A percentile compares a stretch with the other conserved stretches of the same genome.
Conservation (phyloP, 2,113 vertebrate genomes). For the Vulpes lagopus region DNA sequence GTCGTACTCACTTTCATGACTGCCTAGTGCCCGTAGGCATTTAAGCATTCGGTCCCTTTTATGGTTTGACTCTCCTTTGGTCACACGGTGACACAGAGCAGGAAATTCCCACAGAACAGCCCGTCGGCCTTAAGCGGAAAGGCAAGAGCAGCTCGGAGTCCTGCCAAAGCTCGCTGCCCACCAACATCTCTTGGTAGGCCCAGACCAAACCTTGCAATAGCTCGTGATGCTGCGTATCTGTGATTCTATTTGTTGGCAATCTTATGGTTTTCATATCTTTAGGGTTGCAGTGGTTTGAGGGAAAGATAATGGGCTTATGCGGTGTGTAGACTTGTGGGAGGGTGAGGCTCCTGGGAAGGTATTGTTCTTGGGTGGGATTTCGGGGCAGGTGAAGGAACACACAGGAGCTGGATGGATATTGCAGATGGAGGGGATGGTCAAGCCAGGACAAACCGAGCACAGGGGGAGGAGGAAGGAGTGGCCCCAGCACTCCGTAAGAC, state of each 20-base stretch:
- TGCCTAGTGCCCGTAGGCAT: not conserved
- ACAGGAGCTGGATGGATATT: not conserved
- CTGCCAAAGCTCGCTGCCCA: accelerated
- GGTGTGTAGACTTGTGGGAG: not conserved
- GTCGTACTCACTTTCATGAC: not conserved
- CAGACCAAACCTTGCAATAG: no score
- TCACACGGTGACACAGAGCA: not conserved
- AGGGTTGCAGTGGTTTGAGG: not conserved
- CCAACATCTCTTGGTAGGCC: accelerated
- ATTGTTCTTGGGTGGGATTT: not conserved
- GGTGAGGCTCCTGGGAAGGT: not conserved
- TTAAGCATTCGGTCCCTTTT: not conserved
- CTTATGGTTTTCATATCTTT: not conserved
- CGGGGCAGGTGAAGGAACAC: not conserved
- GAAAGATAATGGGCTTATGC: not conserved
- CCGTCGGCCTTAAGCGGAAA: not conserved
- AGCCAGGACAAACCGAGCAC: not conserved
- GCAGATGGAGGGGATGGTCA: not conserved
- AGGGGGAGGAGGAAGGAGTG: no score
- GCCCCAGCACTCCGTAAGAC: not conserved
- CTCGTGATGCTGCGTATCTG: not conserved
- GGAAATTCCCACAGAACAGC: not conserved
- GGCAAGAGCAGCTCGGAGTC: not conserved
- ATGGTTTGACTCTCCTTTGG: not conserved
- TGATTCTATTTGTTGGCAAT: not conserved